A percentile compares a stretch with the other conserved stretches of the same genome.
Conservation (phyloP, 2,888 invertebrate species). For the Cephus pygmeus region DNA sequence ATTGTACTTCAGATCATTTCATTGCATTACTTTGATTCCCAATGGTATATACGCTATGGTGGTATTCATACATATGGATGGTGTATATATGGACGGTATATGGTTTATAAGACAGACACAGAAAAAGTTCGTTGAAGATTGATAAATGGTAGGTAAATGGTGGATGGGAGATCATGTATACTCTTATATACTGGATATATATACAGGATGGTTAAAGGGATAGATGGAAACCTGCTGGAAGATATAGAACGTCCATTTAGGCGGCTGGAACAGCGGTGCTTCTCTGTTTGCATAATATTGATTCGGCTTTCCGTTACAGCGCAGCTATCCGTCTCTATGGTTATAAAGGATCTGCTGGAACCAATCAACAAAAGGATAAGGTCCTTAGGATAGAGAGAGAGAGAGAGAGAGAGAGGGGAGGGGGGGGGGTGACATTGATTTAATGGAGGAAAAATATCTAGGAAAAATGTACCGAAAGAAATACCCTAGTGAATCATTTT, state of each 20-base stretch:
- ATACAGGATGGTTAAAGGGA: neutral
- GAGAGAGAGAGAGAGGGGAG: too few species aligned
- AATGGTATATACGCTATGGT: neutral
- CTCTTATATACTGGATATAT: neutral
- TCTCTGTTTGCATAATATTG: constrained; percentile 23
- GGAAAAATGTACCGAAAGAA: neutral
- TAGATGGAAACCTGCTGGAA: neutral
- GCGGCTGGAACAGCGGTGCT: neutral
- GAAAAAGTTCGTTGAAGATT: neutral
- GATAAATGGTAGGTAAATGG: neutral
- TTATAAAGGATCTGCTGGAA: neutral
- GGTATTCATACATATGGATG: neutral
- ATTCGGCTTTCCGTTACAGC: constrained; percentile 13
- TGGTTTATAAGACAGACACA: neutral
- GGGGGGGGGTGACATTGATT: neutral
- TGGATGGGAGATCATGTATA: neutral
- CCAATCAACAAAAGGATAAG: neutral
- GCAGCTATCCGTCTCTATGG: neutral
- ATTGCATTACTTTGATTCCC: neutral
- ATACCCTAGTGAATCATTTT: neutral
- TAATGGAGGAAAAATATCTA: neutral
- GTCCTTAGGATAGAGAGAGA: neutral
- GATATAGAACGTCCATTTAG: neutral
- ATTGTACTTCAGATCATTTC: neutral
- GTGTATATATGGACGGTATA: neutral